Evolutionary conservation across 2,888 invertebrate species (phyloP).

Genomic region (Erannis defoliaria): DNA sequence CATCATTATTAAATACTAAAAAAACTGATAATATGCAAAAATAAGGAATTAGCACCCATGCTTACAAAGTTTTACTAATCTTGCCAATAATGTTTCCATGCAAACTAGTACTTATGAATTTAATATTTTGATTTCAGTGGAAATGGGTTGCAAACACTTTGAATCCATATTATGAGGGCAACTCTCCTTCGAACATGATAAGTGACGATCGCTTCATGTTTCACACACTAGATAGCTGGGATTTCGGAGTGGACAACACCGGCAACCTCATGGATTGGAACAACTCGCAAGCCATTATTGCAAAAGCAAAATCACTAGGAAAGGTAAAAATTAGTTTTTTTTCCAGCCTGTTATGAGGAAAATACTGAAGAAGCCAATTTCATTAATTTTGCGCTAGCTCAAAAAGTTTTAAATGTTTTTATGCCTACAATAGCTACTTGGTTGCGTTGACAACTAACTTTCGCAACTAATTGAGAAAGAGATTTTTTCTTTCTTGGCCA

Average conservation of each 20-base stretch:
- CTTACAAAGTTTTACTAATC: too few species aligned
- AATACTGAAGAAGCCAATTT: too few species aligned
- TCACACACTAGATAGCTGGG: conserved; percentile 92
- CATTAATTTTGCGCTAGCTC: background rate
- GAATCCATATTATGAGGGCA: conserved; percentile 97
- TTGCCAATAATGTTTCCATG: too few species aligned
- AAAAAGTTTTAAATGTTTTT: background rate
- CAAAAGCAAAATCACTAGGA: conserved; percentile 77
- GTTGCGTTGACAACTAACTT: too few species aligned
- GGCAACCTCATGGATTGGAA: conserved; percentile 92
- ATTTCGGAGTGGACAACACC: conserved; percentile 94
- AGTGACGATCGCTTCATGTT: conserved; percentile 95
- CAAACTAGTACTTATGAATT: too few species aligned
- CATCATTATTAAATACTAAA: too few species aligned
- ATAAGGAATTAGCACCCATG: too few species aligned
- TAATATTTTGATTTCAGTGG: conserved; percentile 85
- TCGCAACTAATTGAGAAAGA: too few species aligned
- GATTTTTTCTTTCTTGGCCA: too few species aligned
- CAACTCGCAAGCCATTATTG: conserved; percentile 89
- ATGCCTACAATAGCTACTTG: too few species aligned
- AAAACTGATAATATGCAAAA: too few species aligned
- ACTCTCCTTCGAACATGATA: conserved; percentile 90
- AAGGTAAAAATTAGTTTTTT: conserved; percentile 64
- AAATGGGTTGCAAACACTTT: conserved; percentile 94
- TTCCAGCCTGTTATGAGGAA: too few species aligned